These are phyloP conservation scores for Himalopsyche japonica DNA, from an alignment of 2,888 invertebrate species.

Conservation along the genomic window DNA sequence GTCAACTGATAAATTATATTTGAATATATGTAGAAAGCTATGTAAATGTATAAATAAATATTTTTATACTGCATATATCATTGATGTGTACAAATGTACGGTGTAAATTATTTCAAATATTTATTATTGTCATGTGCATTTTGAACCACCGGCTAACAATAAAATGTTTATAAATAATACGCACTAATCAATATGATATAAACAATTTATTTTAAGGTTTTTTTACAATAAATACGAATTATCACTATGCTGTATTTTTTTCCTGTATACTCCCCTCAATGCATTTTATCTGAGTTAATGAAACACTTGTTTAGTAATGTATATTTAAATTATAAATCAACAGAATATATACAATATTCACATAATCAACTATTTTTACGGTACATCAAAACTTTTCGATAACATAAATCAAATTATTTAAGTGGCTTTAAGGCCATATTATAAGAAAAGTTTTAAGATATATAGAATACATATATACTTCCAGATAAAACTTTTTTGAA, in stretches of 20 bases:
- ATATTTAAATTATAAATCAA: not conserved
- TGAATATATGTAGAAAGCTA: not conserved
- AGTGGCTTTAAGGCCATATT: too few species aligned
- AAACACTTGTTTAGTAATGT: not conserved
- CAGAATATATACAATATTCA: not conserved
- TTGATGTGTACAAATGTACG: slow-evolving; percentile 42
- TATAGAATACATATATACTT: too few species aligned
- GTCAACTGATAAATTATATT: not conserved
- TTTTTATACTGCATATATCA: slow-evolving; percentile 40
- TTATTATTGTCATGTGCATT: not conserved
- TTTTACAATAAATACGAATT: slow-evolving; percentile 52
- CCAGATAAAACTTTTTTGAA: too few species aligned
- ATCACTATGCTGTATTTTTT: slow-evolving; percentile 46
- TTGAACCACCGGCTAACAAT: not conserved
- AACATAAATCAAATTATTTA: too few species aligned
- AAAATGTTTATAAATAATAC: slow-evolving; percentile 38
- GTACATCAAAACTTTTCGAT: not conserved
- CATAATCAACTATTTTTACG: not conserved
- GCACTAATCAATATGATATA: slow-evolving; percentile 37
- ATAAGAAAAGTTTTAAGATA: too few species aligned
- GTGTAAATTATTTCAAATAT: slow-evolving; percentile 39
- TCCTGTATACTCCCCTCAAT: slow-evolving; percentile 41
- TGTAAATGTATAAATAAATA: slow-evolving; percentile 45
- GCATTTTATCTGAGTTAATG: not conserved
- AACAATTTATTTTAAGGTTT: slow-evolving; percentile 47